phyloP scores from a whole-genome alignment of 2,888 invertebrate species.

The Melanophora roralis region DNA sequence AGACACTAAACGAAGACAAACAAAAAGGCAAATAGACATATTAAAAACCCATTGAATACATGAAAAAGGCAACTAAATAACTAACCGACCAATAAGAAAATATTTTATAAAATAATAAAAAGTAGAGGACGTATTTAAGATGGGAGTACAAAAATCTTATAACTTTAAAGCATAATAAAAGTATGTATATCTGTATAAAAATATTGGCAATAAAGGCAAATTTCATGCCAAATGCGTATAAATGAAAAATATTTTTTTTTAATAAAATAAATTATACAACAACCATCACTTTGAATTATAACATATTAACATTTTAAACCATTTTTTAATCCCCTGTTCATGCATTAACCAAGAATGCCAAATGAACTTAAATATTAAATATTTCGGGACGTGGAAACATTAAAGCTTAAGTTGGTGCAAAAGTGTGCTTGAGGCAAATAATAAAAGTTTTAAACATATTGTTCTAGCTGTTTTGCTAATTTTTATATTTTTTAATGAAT shows the following conservation, averaged over 20 bases:
- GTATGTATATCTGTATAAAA: background rate
- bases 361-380: too few relatives aligned
- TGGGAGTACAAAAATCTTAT: background rate
- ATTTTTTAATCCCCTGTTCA: background rate
- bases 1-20: background rate
- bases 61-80: conserved; percentile 16
- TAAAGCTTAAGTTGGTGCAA: too few relatives aligned
- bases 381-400: too few relatives aligned
- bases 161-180: conserved; percentile 47
- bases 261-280: background rate
- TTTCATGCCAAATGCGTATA: background rate
- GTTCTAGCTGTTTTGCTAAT: too few relatives aligned
- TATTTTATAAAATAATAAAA: conserved; percentile 2
- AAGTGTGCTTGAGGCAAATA: too few relatives aligned
- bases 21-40: background rate
- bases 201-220: background rate
- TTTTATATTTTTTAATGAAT: too few relatives aligned
- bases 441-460: too few relatives aligned
- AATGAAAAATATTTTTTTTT: background rate
- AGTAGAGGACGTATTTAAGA: background rate
- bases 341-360: too few relatives aligned
- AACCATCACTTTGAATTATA: conserved; percentile 16
- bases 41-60: too few relatives aligned
- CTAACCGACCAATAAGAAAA: background rate
- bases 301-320: conserved; percentile 19